Evolutionary conservation across 1,140 invertebrate genomes (phyloP).

Genomic region (Microplitis demolitor): DNA sequence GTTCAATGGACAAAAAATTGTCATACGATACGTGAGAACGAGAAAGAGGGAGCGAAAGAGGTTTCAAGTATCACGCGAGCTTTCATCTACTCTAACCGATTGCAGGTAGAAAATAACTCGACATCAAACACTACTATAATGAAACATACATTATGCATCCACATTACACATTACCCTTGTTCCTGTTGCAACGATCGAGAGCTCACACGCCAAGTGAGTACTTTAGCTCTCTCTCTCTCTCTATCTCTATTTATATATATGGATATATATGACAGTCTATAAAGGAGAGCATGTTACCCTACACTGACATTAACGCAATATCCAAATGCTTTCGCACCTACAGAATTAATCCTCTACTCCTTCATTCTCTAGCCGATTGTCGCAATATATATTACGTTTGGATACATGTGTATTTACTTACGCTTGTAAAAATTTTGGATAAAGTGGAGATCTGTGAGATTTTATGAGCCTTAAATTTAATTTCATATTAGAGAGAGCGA

Average conservation of each 20-base stretch:
- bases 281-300: too few species aligned
- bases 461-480: too few species aligned
- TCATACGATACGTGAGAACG: not conserved
- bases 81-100: not conserved
- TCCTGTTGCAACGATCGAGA: not conserved
- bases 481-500: too few species aligned
- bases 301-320: not conserved
- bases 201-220: not conserved
- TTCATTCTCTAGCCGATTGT: not conserved
- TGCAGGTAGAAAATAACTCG: not conserved
- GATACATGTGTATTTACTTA: too few species aligned
- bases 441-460: too few species aligned
- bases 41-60: not conserved
- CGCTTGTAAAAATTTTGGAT: too few species aligned
- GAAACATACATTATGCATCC: conserved; percentile 11
- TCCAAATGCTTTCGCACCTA: conserved; percentile 3
- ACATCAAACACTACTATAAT: conserved; percentile 15
- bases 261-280: not conserved
- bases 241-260: not conserved
- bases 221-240: not conserved
- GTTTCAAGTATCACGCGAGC: conserved; percentile 1
- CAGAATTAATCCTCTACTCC: not conserved
- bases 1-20: not conserved
- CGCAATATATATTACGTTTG: not conserved
- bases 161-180: conserved; percentile 18